Percentiles rank a stretch among this genome's conserved stretches.
phyloP scores from a whole-genome alignment of 2,888 invertebrate genomes.

The Calliopum simillimum region DNA sequence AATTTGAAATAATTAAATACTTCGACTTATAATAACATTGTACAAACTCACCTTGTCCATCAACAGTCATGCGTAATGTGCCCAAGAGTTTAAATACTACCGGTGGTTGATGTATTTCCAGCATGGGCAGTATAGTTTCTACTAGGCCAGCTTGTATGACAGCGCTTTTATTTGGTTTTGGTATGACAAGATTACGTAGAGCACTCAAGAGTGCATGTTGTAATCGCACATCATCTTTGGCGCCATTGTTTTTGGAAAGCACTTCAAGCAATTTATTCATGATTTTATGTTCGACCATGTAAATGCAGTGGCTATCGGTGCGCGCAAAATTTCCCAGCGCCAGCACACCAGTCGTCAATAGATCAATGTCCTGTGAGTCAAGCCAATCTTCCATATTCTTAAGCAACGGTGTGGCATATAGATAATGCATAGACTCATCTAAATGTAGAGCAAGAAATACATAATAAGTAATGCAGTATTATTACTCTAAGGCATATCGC shows the following conservation, averaged over 20 bases:
- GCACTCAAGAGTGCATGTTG: conserved; percentile 73
- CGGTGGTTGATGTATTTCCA: conserved; percentile 77
- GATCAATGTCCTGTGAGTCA: conserved; percentile 77
- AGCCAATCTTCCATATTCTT: conserved; percentile 82
- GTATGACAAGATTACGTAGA: conserved; percentile 81
- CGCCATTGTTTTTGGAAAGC: conserved; percentile 71
- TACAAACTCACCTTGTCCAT: conserved; percentile 72
- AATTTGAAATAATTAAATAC: not conserved
- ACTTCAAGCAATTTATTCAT: conserved; percentile 76
- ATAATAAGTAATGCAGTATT: not conserved
- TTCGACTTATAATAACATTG: not conserved
- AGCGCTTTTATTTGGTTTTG: conserved; percentile 78
- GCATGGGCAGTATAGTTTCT: conserved; percentile 78
- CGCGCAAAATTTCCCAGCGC: conserved; percentile 92
- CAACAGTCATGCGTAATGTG: conserved; percentile 86
- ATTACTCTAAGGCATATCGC: not conserved
- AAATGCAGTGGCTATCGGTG: conserved; percentile 84
- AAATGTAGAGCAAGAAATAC: conserved; percentile 44
- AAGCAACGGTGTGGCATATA: conserved; percentile 81
- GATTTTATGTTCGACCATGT: conserved; percentile 84
- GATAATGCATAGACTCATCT: conserved; percentile 89
- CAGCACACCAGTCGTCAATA: conserved; percentile 85
- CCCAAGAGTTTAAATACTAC: conserved; percentile 90
- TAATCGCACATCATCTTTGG: conserved; percentile 72
- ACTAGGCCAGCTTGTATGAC: conserved; percentile 81